Conservation (phyloP, 2,797 vertebrate species). For the Eremophila alpestris region DNA sequence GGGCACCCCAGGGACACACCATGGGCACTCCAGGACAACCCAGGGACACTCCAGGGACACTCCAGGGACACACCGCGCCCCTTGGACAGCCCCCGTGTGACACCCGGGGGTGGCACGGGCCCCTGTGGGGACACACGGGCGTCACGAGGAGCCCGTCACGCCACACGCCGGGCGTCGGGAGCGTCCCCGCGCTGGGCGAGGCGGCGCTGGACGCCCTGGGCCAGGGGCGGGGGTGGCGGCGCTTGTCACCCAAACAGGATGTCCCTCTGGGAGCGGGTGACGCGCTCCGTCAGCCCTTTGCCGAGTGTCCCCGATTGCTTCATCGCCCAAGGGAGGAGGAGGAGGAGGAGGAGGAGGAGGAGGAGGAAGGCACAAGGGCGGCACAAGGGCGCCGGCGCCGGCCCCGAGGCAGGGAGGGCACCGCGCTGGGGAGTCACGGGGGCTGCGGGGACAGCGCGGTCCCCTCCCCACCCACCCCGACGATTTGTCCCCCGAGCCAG, state of each 20-base stretch:
- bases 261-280: constrained; percentile 48
- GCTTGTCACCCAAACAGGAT: constrained; percentile 58
- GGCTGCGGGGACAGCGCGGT: background rate
- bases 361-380: constrained; percentile 61
- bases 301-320: constrained; percentile 55
- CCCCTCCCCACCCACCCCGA: background rate
- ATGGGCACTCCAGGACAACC: rapidly evolving
- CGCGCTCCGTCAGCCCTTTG: constrained; percentile 53
- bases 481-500: rapidly evolving
- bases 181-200: constrained; percentile 26
- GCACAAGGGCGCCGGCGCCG: constrained; percentile 49
- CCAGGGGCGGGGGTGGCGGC: background rate
- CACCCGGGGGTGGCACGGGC: background rate
- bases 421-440: background rate
- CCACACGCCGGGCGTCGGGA: background rate
- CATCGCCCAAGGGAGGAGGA: constrained; percentile 41
- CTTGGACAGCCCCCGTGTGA: rapidly evolving
- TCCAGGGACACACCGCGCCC: rapidly evolving
- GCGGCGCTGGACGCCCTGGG: constrained; percentile 1
- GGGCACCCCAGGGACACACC: background rate
- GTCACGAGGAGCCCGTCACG: background rate
- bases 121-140: background rate
- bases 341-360: background rate
- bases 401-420: constrained; percentile 40
- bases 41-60: background rate